These are phyloP conservation scores for Coptodon rendalli DNA, from an alignment of 2,113 vertebrate species.

Conservation along the genomic window DNA sequence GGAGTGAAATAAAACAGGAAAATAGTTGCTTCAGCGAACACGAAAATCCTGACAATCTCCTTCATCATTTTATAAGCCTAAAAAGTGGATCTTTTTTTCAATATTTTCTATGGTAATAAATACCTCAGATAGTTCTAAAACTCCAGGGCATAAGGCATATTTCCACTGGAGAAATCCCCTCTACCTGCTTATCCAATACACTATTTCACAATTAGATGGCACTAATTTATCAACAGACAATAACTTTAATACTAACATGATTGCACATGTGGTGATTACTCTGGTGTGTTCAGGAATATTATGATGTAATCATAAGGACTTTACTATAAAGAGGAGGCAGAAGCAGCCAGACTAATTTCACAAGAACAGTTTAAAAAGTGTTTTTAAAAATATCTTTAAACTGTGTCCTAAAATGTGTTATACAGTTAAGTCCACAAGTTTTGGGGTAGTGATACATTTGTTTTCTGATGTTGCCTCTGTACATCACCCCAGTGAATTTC, in stretches of 20 bases:
- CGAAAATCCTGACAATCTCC: not conserved
- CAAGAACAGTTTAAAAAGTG: not conserved
- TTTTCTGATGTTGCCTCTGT: not conserved
- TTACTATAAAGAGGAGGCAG: not conserved
- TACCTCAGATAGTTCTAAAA: not conserved
- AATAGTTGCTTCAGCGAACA: not conserved
- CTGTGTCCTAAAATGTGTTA: not conserved
- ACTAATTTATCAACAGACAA: not conserved
- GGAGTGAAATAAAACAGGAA: not conserved
- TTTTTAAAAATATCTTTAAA: not conserved
- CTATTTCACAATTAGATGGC: conserved; percentile 8
- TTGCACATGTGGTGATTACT: conserved; percentile 21
- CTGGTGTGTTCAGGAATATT: not conserved
- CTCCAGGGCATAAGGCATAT: not conserved
- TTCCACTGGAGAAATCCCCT: not conserved
- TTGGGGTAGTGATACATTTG: not conserved
- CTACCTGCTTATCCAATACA: not conserved
- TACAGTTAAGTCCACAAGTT: not conserved
- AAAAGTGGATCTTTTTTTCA: not conserved
- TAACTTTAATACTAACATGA: conserved; percentile 9
- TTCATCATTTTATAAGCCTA: not conserved
- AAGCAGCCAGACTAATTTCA: not conserved
- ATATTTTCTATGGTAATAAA: not conserved
- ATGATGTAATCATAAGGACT: not conserved
- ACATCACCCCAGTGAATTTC: not conserved